Evolutionary conservation across 2,113 vertebrate species (phyloP), one percentile per base, ranked within the genome.

Genomic region (Stigmatopora argus): DNA sequence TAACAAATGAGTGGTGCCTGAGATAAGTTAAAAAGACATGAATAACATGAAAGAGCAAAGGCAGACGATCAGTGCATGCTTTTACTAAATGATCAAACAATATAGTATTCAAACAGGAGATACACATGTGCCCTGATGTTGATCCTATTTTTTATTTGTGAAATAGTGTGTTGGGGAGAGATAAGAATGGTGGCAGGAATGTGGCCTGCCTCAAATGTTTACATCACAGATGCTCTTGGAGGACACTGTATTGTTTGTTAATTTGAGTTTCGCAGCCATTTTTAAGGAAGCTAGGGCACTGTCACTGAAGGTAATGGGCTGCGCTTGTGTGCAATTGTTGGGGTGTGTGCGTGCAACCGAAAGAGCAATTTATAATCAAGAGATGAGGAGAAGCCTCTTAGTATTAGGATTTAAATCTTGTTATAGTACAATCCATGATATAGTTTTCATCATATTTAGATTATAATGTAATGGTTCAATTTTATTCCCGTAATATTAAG

Each of bases 1-100:
- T 83, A 87, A 87, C 81, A 86, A 87, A 89, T 85, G 78, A 89
- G 80, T 78, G 83, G 80, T 84, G 85, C 80, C 79, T 75, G 78
- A 71, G 79, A 86, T 85, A 82, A 82, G 85, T 88, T 86, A 85
- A 85, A 86, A 67, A 81, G 45, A 85, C 78, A 87, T 85, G 86
- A 88, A 88, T 89, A 87, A 88, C 80, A 87, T 78, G 73, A 72
- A 31, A 65, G 80, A 71, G 76, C 73, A 75, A 65, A 78, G 73
- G 79, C 70, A 78, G 66, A 70, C 65, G 59, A 82, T 82, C 75
- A 80, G 84, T 57, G 73, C 75, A 78, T 72, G 71, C 51, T 35
- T 53, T 63, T 53, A 52, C 78, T 38, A 55, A 73, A 83, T 70
- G 75, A 74, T 71, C 53, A 67, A 17, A 53, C 66, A 75, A 31